phyloP scores from a whole-genome alignment of 2,113 vertebrate genomes.

The Rhea americana region DNA sequence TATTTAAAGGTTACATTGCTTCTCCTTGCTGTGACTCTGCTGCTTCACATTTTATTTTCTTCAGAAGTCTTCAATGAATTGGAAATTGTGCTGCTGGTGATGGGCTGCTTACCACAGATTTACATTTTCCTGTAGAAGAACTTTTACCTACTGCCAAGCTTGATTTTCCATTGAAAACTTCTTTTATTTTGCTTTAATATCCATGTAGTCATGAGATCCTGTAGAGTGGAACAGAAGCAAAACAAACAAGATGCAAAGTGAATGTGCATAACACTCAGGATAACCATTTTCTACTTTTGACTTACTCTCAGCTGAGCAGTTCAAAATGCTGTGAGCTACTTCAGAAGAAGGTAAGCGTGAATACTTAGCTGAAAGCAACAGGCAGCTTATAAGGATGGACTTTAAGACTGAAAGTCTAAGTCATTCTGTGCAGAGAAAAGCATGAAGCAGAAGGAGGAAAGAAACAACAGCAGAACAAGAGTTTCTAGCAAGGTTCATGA shows the following conservation, averaged over 20 bases:
- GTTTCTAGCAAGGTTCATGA: neutral
- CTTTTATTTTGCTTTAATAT: neutral
- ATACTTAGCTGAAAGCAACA: neutral
- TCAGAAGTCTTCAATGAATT: neutral
- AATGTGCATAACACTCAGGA: neutral
- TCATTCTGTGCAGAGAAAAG: neutral
- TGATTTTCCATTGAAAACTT: conserved; percentile 32
- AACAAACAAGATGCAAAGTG: neutral
- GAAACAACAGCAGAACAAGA: neutral
- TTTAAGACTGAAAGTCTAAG: neutral
- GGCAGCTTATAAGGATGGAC: neutral
- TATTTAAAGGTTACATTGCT: neutral
- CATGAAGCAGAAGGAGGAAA: neutral
- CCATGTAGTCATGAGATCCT: neutral
- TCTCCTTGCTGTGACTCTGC: neutral
- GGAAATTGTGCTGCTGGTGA: neutral
- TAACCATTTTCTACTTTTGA: neutral
- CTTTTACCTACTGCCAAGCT: conserved; percentile 25
- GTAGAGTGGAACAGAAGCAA: neutral
- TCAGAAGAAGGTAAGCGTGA: neutral
- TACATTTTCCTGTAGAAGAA: neutral
- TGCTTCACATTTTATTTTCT: conserved; percentile 36
- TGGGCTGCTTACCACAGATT: neutral
- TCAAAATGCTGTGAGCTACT: neutral
- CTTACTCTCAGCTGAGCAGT: neutral